Base-by-base conservation (phyloP, 2,797 vertebrate genomes). In the Helostoma temminkii region DNA sequence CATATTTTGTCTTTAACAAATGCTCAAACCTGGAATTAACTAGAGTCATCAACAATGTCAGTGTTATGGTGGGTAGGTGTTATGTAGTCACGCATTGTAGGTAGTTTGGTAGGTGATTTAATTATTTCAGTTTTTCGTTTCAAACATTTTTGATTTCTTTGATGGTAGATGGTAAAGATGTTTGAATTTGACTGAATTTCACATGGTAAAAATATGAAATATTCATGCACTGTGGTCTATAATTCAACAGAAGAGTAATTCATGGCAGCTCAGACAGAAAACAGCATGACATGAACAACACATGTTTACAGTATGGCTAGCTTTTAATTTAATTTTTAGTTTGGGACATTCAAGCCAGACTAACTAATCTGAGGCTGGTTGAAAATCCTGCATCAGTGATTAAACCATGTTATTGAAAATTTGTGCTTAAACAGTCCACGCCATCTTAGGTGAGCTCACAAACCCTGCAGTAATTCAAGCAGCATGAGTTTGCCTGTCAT, bases 91-190 rank as follows among this genome's bases (percentile, higher is more conserved):
- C 26, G 6, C 6, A 26, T 3, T 9, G 5, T 15, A 10, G 30
- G 30, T 7, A 8, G 6, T 7, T 5, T 5, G 30, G 30, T 7
- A 2, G 30, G 30, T 5, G 30, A 2, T 7, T 32, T 32, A 32
- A 32, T 32, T 6, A 36, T 12, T 2, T 36, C 26, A 10, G 4
- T 5, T 32, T 66, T 18, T 50, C 18, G 43, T 70, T 59, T 50
- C 41, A 46, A 61, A 21, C 36, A 71, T 41, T 8, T 42, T 46
- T 28, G 30, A 37, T 59, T 21, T 54, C 57, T 71, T 77, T 74
- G 52, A 73, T 66, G 46, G 45, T 1, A 18, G 52, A 73, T 66
- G 46, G 45, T 1, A 18, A 32, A 32, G 30, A 32, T 6, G 3
- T 32, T 32, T 32, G 30, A 32, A 32, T 10, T 8, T 32, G 28